Conservation (phyloP, 2,888 invertebrate genomes). For the Thalpophila matura region DNA sequence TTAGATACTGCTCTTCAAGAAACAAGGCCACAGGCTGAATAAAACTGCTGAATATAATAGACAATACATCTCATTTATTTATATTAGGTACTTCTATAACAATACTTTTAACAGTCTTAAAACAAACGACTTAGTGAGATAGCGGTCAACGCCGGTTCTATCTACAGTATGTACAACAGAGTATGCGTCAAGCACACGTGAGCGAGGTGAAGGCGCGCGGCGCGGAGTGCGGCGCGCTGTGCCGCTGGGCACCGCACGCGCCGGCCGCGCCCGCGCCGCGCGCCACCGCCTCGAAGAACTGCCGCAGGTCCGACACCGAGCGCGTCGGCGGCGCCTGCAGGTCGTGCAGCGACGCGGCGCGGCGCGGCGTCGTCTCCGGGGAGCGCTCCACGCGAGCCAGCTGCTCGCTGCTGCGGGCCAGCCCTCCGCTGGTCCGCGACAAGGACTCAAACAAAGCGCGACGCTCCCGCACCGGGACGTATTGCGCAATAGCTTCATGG, state of each 20-base stretch:
- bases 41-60: conserved; percentile 59
- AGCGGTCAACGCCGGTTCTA: conserved; percentile 84
- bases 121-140: conserved; percentile 88
- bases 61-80: conserved; percentile 79
- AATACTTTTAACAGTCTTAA: conserved; percentile 91
- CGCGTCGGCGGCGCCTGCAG: conserved; percentile 89
- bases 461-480: conserved; percentile 93
- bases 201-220: conserved; percentile 84
- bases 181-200: conserved; percentile 80
- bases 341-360: conserved; percentile 93
- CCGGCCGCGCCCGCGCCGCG: conserved; percentile 76
- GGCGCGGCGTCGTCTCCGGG: conserved; percentile 86
- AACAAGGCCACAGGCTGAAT: conserved; percentile 47
- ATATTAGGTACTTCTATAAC: conserved; percentile 89
- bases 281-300: conserved; percentile 92
- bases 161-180: conserved; percentile 85
- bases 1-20: conserved; percentile 32
- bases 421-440: conserved; percentile 91
- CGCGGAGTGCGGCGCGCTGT: conserved; percentile 81
- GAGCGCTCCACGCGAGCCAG: conserved; percentile 71
- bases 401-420: conserved; percentile 92
- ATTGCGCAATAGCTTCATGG: conserved; percentile 89
- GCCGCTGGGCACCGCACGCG: conserved; percentile 74
- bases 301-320: conserved; percentile 92
- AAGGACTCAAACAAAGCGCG: conserved; percentile 93